Base-by-base conservation (phyloP, 2,888 invertebrate genomes). In the Drosophila longiperda region DNA sequence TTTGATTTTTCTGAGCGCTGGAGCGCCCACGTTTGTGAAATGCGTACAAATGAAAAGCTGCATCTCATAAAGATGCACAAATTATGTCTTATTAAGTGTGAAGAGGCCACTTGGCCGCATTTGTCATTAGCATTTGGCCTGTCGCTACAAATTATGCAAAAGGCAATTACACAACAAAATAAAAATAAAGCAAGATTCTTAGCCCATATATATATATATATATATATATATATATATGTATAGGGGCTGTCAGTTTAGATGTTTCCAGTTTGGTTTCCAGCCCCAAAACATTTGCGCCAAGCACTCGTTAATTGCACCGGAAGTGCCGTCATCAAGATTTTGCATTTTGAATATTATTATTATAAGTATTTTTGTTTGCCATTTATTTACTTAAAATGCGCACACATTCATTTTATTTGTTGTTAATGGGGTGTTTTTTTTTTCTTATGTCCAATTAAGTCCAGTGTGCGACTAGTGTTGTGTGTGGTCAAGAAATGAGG, bases 41-140 rank as follows among this genome's bases (percentile, higher is more conserved):
- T 50, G 32, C 38, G 65, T 55, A 23, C 49, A 66, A 60, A 60
- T n/a, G 57, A 54, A 55, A 59, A 65, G 53, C 73, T 63, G 79
- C 69, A 68, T 54, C 80, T 72, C 89, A 61, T 87, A 87, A 87
- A 89, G 76, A 65, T 74, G 66, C 72, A 26, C 74, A 89, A 87
- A 89, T 90, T 83, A 87, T 87, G 85, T 85, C 89, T 85, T 87
- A 87, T 87, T 87, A 90, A 87, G 87, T 87, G 87, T 81, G 87
- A 87, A 87, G 87, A 64, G 72, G 57, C 73, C 79, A 82, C 61
- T 82, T 77, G 82, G 69, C 70, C 74, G 74, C 80, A 74, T 81
- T 81, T 83, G 81, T 82, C 81, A 81, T 58, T 60, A 62, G 78
- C 74, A 58, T 69, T 71, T 73, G 53, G 62, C 48, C 64, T 65